phyloP scores from a whole-genome alignment of 2,797 vertebrate species.

The Sphenopsis melanotis region DNA sequence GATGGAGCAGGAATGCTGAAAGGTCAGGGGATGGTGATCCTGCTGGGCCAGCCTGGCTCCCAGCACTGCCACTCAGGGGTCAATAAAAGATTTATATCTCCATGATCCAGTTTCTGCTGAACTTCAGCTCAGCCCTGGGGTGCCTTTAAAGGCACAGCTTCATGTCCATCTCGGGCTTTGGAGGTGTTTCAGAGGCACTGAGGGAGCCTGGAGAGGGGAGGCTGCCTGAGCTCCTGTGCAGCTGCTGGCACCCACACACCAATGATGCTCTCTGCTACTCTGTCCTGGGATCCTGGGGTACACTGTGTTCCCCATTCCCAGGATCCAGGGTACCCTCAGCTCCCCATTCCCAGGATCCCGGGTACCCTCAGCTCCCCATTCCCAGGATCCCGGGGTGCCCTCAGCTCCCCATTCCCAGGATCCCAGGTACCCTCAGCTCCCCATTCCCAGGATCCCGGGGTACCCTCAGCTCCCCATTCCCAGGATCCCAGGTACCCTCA shows the following conservation, averaged over 20 bases:
- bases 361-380: constrained; percentile 11
- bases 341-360: constrained; percentile 7
- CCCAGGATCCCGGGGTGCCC: neutral
- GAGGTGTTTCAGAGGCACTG: neutral
- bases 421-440: accelerated
- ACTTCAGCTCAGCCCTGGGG: neutral
- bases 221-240: neutral
- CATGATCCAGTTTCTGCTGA: constrained; percentile 18
- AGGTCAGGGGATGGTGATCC: neutral
- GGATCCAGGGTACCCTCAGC: neutral
- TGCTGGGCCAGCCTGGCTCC: neutral
- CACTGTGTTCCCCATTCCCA: neutral
- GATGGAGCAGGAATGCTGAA: neutral
- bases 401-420: accelerated
- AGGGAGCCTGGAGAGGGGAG: neutral
- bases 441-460: neutral
- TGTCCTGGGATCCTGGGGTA: constrained; percentile 3
- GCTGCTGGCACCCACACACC: constrained; percentile 47
- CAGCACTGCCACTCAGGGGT: neutral
- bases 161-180: neutral
- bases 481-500: accelerated
- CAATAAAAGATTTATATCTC: constrained; percentile 1
- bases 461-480: constrained; percentile 36
- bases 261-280: constrained; percentile 6
- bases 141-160: neutral